phyloP scores from a whole-genome alignment of 2,113 vertebrate species.

The Melanerpes formicivorus region DNA sequence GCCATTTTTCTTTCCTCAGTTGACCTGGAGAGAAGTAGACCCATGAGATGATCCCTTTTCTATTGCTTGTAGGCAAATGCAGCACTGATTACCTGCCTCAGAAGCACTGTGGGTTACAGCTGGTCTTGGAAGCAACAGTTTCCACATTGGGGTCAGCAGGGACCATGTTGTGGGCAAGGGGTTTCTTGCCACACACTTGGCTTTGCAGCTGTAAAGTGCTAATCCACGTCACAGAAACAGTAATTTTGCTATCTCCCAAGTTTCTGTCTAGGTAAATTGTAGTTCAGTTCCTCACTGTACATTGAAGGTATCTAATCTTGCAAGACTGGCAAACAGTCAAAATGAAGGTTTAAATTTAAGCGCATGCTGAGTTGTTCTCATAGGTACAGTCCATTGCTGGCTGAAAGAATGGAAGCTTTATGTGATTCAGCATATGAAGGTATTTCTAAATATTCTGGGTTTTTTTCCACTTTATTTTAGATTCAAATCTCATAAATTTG shows the following conservation, averaged over 20 bases:
- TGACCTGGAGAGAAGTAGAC: not conserved
- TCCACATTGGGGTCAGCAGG: not conserved
- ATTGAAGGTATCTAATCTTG: not conserved
- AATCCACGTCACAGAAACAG: not conserved
- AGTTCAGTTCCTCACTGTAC: not conserved
- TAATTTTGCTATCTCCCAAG: not conserved
- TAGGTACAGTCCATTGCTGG: not conserved
- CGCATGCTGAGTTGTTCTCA: not conserved
- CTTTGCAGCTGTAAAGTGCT: not conserved
- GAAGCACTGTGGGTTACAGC: not conserved
- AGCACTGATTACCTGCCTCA: not conserved
- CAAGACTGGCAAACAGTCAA: not conserved
- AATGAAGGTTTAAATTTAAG: not conserved
- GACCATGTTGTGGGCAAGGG: fast-evolving
- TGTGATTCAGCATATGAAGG: not conserved
- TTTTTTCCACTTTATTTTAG: not conserved
- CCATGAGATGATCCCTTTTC: not conserved
- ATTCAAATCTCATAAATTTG: not conserved
- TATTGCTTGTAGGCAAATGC: fast-evolving
- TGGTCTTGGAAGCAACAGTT: not conserved
- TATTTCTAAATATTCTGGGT: not conserved
- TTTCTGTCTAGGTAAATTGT: not conserved
- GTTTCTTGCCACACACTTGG: not conserved
- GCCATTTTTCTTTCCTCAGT: not conserved
- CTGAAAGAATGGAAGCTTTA: not conserved